phyloP scores from a whole-genome alignment of 1,140 invertebrate species.

The Pseudomyrmex cubaensis region DNA sequence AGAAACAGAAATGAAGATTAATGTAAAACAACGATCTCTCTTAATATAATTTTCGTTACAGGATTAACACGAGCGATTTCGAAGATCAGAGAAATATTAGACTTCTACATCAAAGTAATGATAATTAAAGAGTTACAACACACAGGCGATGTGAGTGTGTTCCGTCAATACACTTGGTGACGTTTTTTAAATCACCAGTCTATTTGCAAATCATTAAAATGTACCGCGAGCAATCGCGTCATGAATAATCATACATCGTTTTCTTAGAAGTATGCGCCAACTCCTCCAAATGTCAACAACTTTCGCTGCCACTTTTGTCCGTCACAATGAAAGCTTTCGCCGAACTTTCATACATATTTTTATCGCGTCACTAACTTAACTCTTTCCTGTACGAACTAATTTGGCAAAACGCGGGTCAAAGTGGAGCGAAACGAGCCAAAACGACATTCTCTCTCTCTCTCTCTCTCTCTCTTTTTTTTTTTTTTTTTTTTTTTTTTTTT shows the following conservation, averaged over 20 bases:
- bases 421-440: too few species aligned
- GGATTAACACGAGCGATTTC: not conserved
- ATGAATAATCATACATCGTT: conserved; percentile 49
- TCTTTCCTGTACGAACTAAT: not conserved
- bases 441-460: too few species aligned
- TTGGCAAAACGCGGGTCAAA: too few species aligned
- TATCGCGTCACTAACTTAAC: not conserved
- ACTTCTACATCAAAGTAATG: not conserved
- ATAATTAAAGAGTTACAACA: not conserved
- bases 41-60: not conserved
- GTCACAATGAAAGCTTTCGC: not conserved
- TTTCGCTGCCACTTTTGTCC: conserved; percentile 67
- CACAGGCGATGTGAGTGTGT: not conserved
- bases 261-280: not conserved
- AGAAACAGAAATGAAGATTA: too few species aligned
- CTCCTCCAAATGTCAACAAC: conserved; percentile 63
- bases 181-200: conserved; percentile 32
- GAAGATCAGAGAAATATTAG: not conserved
- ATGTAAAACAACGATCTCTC: too few species aligned
- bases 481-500: too few species aligned
- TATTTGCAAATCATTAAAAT: conserved; percentile 65
- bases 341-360: not conserved
- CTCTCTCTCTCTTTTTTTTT: too few species aligned
- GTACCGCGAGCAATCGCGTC: conserved; percentile 42
- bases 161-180: conserved; percentile 28